Evolutionary conservation across 2,113 vertebrate species (phyloP).

Genomic region (Uria aalge): DNA sequence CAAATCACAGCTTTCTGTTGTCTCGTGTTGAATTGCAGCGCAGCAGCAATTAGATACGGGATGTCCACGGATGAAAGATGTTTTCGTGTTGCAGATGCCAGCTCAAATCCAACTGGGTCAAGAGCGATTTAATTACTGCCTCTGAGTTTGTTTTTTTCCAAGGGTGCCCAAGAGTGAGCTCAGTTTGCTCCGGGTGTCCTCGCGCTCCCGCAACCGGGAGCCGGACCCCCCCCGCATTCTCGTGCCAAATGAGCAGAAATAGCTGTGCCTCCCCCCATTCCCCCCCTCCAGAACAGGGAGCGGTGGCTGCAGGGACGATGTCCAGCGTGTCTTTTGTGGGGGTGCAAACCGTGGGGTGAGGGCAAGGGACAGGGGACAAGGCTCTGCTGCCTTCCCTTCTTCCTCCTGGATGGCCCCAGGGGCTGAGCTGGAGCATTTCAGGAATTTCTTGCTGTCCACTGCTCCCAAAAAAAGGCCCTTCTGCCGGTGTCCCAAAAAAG

Average conservation of each 20-base stretch:
- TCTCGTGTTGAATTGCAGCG: background rate
- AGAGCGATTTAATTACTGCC: constrained; percentile 39
- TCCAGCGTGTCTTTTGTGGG: rapidly evolving
- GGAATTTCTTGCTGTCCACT: background rate
- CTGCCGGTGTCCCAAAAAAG: background rate
- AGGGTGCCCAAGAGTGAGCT: background rate
- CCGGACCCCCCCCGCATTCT: rapidly evolving
- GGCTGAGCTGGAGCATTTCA: background rate
- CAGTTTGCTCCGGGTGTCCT: background rate
- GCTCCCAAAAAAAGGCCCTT: background rate
- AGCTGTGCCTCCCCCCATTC: background rate
- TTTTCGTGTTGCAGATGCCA: background rate
- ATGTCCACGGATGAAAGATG: background rate
- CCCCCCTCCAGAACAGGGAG: too few species aligned
- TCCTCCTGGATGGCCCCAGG: background rate
- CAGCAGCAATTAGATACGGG: background rate
- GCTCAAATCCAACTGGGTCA: constrained; percentile 39
- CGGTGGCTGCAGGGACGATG: background rate
- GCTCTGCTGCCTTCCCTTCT: background rate
- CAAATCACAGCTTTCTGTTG: background rate
- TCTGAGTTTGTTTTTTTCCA: background rate
- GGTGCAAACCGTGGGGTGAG: background rate
- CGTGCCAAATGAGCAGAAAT: background rate
- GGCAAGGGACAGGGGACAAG: background rate
- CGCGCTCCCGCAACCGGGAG: rapidly evolving